Evolutionary conservation across 2,797 vertebrate genomes (phyloP).

Genomic region (Phylloscopus collybita): DNA sequence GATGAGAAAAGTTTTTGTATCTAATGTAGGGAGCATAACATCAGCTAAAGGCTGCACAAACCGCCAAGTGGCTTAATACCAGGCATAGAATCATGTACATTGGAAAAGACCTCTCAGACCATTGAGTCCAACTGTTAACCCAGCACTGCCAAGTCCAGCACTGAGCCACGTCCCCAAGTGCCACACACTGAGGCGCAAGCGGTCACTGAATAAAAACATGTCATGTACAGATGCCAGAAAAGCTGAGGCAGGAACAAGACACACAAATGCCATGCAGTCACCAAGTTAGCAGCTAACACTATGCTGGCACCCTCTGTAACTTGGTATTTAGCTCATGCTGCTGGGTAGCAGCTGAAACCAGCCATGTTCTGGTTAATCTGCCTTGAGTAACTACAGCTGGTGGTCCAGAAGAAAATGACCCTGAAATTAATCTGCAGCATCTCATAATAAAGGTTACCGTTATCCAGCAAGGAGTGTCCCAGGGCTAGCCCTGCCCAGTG

Average conservation of each 20-base stretch:
- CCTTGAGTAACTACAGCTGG: slow-evolving; percentile 56
- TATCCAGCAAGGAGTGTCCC: not conserved
- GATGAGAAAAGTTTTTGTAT: not conserved
- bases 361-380: slow-evolving; percentile 54
- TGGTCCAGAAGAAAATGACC: slow-evolving; percentile 51
- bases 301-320: not conserved
- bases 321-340: slow-evolving; percentile 17
- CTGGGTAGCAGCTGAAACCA: slow-evolving; percentile 25
- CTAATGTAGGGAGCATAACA: not conserved
- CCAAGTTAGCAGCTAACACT: not conserved
- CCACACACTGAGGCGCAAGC: not conserved
- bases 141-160: not conserved
- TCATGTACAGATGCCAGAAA: not conserved
- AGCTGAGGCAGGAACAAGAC: not conserved
- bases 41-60: not conserved
- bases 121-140: not conserved
- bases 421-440: slow-evolving; percentile 51
- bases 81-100: not conserved
- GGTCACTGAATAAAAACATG: accelerated
- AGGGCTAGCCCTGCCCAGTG: not conserved
- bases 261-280: not conserved
- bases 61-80: not conserved
- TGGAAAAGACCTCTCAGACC: not conserved
- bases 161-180: not conserved
- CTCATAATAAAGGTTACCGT: slow-evolving; percentile 23